phyloP scores from a whole-genome alignment of 2,113 vertebrate genomes.

The Telmatochromis sp. region DNA sequence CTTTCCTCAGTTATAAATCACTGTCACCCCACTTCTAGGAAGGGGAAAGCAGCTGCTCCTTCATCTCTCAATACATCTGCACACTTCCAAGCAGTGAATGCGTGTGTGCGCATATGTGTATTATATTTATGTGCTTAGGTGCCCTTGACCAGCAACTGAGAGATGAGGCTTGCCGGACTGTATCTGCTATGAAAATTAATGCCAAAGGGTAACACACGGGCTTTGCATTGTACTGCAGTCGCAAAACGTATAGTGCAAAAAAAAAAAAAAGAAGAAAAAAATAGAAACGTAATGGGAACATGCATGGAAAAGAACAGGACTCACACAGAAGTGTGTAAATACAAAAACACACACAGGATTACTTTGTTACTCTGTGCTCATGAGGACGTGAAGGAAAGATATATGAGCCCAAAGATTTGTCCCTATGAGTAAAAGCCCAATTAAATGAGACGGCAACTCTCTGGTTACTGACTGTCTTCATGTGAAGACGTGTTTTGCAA shows the following conservation, averaged over 20 bases:
- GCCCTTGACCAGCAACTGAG: conserved; percentile 54
- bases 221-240: conserved; percentile 4
- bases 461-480: neutral
- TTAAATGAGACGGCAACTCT: neutral
- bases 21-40: conserved; percentile 62
- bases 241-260: neutral
- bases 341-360: neutral
- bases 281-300: neutral
- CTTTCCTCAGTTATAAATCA: conserved; percentile 69
- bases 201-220: conserved; percentile 26
- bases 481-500: neutral
- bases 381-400: neutral
- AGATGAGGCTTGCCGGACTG: conserved; percentile 36
- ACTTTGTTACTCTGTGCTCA: neutral
- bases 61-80: conserved; percentile 33
- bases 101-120: neutral
- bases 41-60: conserved; percentile 57
- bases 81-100: conserved; percentile 7
- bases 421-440: neutral
- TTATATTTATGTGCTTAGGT: conserved; percentile 23
- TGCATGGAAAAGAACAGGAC: neutral
- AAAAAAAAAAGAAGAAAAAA: neutral
- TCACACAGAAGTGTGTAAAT: neutral
- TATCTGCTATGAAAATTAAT: conserved; percentile 56
- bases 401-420: neutral